These are phyloP conservation scores for Mus spretus DNA, from an alignment of 2,797 vertebrate species.

Conservation along the genomic window DNA sequence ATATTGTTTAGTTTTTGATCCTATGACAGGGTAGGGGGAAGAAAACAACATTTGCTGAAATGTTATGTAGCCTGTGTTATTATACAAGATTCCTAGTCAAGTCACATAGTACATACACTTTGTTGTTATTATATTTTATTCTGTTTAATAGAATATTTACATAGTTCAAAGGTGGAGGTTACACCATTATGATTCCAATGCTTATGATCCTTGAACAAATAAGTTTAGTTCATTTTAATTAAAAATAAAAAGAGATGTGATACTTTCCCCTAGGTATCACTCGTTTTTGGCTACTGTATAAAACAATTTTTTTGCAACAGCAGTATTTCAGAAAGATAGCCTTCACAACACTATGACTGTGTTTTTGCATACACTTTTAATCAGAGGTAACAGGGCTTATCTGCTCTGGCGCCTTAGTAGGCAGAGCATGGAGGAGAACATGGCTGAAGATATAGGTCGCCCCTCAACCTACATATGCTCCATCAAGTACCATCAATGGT, in stretches of 20 bases:
- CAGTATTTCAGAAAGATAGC: constrained; percentile 65
- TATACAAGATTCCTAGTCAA: background rate
- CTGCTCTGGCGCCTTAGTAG: background rate
- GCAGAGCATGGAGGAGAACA: background rate
- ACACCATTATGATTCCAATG: constrained; percentile 62
- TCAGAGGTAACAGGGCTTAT: background rate
- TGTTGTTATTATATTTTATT: constrained; percentile 68
- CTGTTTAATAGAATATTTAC: constrained; percentile 67
- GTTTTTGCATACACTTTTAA: constrained; percentile 45
- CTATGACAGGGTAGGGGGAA: background rate
- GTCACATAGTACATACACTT: background rate
- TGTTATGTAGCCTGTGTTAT: background rate
- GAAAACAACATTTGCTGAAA: background rate
- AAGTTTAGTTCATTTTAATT: constrained; percentile 70
- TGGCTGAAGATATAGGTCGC: background rate
- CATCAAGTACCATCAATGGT: background rate
- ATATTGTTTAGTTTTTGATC: background rate
- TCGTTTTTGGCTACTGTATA: constrained; percentile 68
- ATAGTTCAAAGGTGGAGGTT: constrained; percentile 62
- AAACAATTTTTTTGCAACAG: constrained; percentile 73
- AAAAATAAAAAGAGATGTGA: constrained; percentile 66
- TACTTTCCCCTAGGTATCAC: constrained; percentile 28
- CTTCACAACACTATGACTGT: constrained; percentile 59
- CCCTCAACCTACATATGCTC: background rate
- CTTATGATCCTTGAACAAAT: constrained; percentile 61